phyloP scores from a whole-genome alignment of 2,113 vertebrate genomes.

The Naja naja region DNA sequence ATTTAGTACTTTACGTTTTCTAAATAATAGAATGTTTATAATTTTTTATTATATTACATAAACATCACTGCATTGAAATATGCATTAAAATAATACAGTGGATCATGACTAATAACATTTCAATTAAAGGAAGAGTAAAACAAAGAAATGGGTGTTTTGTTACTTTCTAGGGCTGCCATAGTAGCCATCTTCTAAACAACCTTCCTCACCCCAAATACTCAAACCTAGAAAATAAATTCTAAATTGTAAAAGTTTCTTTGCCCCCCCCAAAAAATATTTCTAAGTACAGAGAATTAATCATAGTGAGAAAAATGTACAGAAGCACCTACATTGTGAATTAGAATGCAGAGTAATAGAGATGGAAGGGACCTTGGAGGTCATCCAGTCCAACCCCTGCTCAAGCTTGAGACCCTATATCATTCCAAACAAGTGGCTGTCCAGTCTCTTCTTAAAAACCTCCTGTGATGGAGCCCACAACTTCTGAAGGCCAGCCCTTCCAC shows the following conservation, averaged over 20 bases:
- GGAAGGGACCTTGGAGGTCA: too few relatives aligned
- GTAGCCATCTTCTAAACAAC: not conserved
- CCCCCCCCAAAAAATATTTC: not conserved
- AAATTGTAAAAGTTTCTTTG: not conserved
- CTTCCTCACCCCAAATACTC: too few relatives aligned
- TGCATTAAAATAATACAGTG: not conserved
- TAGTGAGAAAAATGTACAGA: not conserved
- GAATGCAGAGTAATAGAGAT: too few relatives aligned
- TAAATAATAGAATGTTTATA: not conserved
- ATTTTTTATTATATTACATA: not conserved
- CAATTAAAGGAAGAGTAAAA: not conserved
- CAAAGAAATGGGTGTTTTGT: not conserved
- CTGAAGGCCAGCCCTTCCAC: not conserved
- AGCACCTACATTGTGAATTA: not conserved
- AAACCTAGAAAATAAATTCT: not conserved
- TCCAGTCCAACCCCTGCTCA: too few relatives aligned
- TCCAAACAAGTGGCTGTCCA: too few relatives aligned
- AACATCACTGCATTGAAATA: not conserved
- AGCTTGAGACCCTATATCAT: too few relatives aligned
- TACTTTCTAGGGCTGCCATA: not conserved
- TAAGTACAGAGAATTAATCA: not conserved
- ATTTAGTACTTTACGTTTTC: not conserved
- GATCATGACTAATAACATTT: not conserved
- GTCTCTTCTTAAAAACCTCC: too few relatives aligned
- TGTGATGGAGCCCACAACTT: not conserved